Conservation (phyloP, 2,797 vertebrate genomes). For the Dipus sagitta region DNA sequence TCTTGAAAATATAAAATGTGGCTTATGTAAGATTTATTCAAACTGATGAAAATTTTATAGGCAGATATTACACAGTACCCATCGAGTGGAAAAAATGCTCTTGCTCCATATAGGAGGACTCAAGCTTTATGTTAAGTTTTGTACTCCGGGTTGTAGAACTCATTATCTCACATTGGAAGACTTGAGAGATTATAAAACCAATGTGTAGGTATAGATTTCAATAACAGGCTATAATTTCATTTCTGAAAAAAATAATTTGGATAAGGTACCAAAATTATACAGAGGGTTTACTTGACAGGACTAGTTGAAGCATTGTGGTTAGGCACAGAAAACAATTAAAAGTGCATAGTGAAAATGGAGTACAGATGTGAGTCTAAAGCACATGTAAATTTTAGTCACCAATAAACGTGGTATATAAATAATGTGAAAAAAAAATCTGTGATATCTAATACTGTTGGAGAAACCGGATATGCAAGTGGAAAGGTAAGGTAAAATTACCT, state of each 20-base stretch:
- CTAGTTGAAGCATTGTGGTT: constrained; percentile 37
- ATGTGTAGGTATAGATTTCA: not conserved
- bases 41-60: not conserved
- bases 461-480: not conserved
- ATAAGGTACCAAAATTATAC: not conserved
- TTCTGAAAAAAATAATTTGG: constrained; percentile 1
- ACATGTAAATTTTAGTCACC: not conserved
- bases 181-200: not conserved
- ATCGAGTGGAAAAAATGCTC: not conserved
- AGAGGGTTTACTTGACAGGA: not conserved
- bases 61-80: not conserved
- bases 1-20: not conserved
- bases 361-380: not conserved
- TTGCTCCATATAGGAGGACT: not conserved
- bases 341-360: not conserved
- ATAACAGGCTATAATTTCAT: not conserved
- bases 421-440: not conserved
- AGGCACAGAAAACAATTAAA: not conserved
- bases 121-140: not conserved
- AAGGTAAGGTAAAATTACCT: constrained; percentile 15
- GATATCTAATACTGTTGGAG: constrained; percentile 10
- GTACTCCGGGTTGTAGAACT: not conserved
- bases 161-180: not conserved
- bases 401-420: not conserved
- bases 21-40: constrained; percentile 5